Evolutionary conservation across 2,113 vertebrate species (phyloP), one percentile per base, ranked within the genome.

Genomic region (Mus pahari): DNA sequence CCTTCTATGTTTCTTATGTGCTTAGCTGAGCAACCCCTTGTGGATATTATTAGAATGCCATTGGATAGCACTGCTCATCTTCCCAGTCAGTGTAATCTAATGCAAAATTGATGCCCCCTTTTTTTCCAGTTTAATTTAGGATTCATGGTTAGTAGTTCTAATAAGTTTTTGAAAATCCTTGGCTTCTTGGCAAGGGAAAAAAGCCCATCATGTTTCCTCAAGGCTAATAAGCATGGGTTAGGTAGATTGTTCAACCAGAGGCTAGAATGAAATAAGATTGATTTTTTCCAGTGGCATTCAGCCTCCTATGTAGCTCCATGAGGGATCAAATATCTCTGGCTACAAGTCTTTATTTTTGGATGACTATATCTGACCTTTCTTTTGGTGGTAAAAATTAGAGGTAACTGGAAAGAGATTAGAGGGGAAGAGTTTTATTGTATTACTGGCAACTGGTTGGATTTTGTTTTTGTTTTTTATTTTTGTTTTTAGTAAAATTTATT

Each of bases 41-140:
- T 96, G 98, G 97, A 96, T 97, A 97, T 97, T 89, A 93, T 97
- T 96, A 97, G 94, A 97, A 97, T 96, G 86, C 95, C 95, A 96
- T 94, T 97, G 96, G 94, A 86, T 58, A 19, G 95, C 14, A 96
- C 62, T 91, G 24, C 96, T 97, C 97, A 95, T 98, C 96, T 92
- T 98, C 94, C 92, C 91, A 93, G 26, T 98, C 97, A 96, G 86
- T 97, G 94, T 48, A 73, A 97, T 96, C 92, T 94, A 96, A 96
- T 94, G 94, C 95, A 96, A 98, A 94, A 62, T 88, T 66, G 92
- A 86, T 89, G 86, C 71, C 19, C n/a, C 8, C 82, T 97, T 93
- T 96, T 93, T 96, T 96, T 90, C 96, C 88, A 93, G 96, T 94
- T 97, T 87, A 84, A 73, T 90, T 96, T 98, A 95, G 96, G 97